Percentiles rank a stretch among this genome's conserved stretches.
Conservation (phyloP, 2,888 invertebrate species). For the Crematogaster levior region DNA sequence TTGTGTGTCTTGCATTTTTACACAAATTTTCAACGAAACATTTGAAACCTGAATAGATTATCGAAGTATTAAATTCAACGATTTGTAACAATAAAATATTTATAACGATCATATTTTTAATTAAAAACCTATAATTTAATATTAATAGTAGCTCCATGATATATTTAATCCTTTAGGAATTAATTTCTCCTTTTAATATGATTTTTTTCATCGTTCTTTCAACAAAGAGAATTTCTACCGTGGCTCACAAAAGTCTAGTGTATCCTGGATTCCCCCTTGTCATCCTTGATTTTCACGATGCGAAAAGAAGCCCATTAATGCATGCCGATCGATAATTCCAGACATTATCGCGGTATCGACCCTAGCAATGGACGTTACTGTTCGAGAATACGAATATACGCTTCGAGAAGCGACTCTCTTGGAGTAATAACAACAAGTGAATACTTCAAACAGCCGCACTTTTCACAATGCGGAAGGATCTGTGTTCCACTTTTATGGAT, state of each 20-base stretch:
- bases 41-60: neutral
- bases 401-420: neutral
- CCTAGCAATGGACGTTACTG: constrained; percentile 26
- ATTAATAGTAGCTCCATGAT: neutral
- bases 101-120: neutral
- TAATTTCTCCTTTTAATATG: constrained; percentile 28
- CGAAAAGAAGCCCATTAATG: constrained; percentile 71
- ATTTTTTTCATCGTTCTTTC: constrained; percentile 46
- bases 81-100: neutral
- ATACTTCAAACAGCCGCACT: constrained; percentile 45
- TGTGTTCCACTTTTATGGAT: constrained; percentile 43
- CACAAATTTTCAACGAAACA: neutral
- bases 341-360: constrained; percentile 46
- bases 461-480: constrained; percentile 41
- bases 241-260: constrained; percentile 61
- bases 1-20: neutral
- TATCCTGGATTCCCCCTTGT: constrained; percentile 59
- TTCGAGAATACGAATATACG: constrained; percentile 12
- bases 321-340: constrained; percentile 68
- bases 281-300: constrained; percentile 69
- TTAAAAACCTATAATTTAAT: neutral
- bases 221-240: constrained; percentile 58
- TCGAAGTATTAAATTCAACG: neutral
- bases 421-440: constrained; percentile 41
- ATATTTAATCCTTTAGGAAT: constrained; percentile 53